Conservation (phyloP, 2,113 vertebrate species). For the Toxotes chatareus region DNA sequence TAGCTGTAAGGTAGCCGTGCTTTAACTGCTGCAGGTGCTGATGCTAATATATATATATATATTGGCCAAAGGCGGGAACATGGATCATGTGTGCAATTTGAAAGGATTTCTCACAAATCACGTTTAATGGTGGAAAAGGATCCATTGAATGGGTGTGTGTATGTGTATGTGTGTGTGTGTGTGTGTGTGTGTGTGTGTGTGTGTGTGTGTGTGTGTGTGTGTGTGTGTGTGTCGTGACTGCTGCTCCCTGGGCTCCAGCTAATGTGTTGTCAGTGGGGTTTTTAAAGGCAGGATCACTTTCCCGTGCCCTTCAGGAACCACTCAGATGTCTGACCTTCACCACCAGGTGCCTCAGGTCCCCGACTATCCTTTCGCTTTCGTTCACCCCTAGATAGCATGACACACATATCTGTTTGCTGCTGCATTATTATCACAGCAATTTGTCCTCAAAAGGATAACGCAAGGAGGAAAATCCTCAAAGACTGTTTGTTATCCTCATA, state of each 20-base stretch:
- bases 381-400: slow-evolving; percentile 35
- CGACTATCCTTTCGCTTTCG: slow-evolving; percentile 42
- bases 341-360: slow-evolving; percentile 52
- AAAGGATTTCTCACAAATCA: slow-evolving; percentile 62
- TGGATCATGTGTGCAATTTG: slow-evolving; percentile 48
- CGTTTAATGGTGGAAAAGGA: slow-evolving; percentile 53
- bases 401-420: slow-evolving; percentile 10
- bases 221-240: slow-evolving; percentile 25
- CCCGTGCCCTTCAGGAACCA: slow-evolving; percentile 58
- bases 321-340: slow-evolving; percentile 67
- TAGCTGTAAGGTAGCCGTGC: background rate
- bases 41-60: background rate
- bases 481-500: background rate
- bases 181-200: slow-evolving; percentile 29
- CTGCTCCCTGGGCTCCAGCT: slow-evolving; percentile 53
- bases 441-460: background rate
- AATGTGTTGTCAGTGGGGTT: slow-evolving; percentile 61
- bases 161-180: slow-evolving; percentile 6
- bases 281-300: slow-evolving; percentile 71
- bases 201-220: slow-evolving; percentile 7
- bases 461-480: background rate
- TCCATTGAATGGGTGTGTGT: slow-evolving; percentile 12
- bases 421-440: slow-evolving; percentile 8
- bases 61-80: slow-evolving; percentile 7
- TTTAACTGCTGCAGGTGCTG: background rate